Percentiles rank a stretch among this genome's conserved stretches.
phyloP scores from a whole-genome alignment of 2,113 vertebrate species.

The Sisor rabdophorus region DNA sequence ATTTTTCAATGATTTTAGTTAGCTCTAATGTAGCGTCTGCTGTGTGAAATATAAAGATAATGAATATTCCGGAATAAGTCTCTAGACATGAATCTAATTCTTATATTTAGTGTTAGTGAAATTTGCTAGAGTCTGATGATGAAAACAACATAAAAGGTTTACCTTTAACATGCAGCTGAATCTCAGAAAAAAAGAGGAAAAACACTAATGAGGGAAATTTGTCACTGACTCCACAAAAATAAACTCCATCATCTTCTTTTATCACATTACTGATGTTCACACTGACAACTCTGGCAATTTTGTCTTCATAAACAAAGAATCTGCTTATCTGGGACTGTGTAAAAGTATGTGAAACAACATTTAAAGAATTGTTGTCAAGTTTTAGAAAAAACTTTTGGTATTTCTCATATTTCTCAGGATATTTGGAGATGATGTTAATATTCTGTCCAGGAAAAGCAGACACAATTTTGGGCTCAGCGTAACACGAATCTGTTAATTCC shows the following conservation, averaged over 20 bases:
- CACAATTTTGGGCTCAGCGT: not conserved
- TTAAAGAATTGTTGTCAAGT: not conserved
- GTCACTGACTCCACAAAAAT: not conserved
- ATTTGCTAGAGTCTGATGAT: no score
- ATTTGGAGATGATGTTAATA: not conserved
- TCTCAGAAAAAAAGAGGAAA: not conserved
- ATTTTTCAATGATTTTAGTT: no score
- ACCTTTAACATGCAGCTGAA: not conserved
- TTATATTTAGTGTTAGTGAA: no score
- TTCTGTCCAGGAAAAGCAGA: not conserved
- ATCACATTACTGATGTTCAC: constrained; percentile 9
- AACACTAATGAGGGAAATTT: not conserved
- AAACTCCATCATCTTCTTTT: constrained; percentile 13
- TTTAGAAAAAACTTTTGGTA: not conserved
- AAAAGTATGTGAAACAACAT: not conserved
- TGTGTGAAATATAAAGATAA: no score
- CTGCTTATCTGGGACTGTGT: not conserved
- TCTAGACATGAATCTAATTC: no score
- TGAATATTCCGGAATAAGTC: no score
- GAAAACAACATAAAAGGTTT: not conserved
- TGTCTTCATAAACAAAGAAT: constrained; percentile 2
- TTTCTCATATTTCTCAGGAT: not conserved
- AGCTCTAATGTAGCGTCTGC: no score
- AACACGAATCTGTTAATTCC: constrained; percentile 30
- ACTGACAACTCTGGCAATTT: not conserved